A percentile compares a stretch with the other conserved stretches of the same genome.
phyloP scores from a whole-genome alignment of 2,113 vertebrate species.

The Nicator chloris region DNA sequence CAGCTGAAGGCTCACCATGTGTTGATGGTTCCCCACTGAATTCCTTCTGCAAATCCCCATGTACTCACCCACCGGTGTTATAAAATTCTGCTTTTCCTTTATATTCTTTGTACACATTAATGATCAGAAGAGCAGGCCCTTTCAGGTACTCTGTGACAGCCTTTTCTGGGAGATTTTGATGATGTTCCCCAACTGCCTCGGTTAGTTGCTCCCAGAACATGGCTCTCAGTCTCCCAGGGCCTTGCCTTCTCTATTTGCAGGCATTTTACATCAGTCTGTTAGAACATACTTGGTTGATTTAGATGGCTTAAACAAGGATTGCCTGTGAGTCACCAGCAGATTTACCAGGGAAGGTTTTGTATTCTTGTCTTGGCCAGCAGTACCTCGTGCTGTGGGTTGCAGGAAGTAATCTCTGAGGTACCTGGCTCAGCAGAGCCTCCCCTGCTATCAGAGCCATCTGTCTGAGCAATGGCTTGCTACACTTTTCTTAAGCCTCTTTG shows the following conservation, averaged over 20 bases:
- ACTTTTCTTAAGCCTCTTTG: neutral
- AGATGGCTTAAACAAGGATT: neutral
- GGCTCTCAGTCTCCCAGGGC: neutral
- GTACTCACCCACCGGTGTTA: rapidly evolving
- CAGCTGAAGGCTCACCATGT: neutral
- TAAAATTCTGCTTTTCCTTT: neutral
- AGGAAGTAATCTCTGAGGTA: neutral
- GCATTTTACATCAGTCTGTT: neutral
- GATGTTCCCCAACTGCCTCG: neutral
- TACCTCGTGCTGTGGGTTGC: neutral
- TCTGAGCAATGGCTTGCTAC: neutral
- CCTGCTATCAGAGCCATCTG: constrained; percentile 52
- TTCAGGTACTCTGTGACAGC: neutral
- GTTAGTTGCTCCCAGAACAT: neutral
- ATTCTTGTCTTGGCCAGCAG: neutral
- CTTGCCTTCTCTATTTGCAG: neutral
- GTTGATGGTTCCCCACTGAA: neutral
- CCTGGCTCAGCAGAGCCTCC: constrained; percentile 6
- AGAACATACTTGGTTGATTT: neutral
- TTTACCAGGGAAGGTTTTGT: neutral
- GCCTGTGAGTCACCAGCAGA: neutral
- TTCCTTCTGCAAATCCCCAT: neutral
- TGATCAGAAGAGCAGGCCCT: neutral
- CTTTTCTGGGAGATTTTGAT: neutral
- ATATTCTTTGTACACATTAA: neutral